phyloP scores from a whole-genome alignment of 2,797 vertebrate genomes.

The Pseudotriccus pelzelni region DNA sequence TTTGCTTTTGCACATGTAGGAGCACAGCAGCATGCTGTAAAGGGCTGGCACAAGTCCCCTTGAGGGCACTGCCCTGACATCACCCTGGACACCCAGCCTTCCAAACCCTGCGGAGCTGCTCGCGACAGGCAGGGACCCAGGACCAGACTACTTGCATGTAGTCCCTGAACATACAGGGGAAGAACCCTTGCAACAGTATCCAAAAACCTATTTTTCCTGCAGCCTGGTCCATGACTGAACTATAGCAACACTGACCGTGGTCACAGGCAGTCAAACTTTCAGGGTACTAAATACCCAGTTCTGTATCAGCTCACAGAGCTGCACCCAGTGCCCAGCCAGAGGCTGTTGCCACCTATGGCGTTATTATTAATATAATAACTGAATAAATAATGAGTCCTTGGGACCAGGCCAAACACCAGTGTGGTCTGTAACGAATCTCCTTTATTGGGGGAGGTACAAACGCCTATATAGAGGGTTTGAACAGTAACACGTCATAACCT shows the following conservation, averaged over 20 bases:
- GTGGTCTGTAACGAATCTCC: too few species aligned
- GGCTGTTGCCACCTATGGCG: too few species aligned
- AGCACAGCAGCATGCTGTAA: background rate
- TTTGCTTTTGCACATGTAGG: fast-evolving
- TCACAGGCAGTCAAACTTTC: background rate
- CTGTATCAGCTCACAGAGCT: background rate
- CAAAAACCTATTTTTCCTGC: background rate
- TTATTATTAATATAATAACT: too few species aligned
- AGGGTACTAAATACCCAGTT: background rate
- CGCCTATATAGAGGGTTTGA: too few species aligned
- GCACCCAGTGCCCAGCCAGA: fast-evolving
- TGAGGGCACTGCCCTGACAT: background rate
- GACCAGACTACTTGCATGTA: background rate
- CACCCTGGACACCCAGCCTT: fast-evolving
- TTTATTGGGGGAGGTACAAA: too few species aligned
- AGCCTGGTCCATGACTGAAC: background rate
- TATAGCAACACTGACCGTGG: background rate
- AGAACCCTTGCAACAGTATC: background rate
- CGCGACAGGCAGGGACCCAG: background rate
- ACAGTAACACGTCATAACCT: too few species aligned
- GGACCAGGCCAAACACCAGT: too few species aligned
- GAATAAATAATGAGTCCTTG: too few species aligned
- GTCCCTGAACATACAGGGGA: background rate
- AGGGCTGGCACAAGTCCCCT: background rate
- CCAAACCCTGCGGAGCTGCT: fast-evolving